A percentile compares a stretch with the other conserved stretches of the same genome.
Conservation (phyloP, 2,797 vertebrate genomes). For the Sciurus vulgaris region DNA sequence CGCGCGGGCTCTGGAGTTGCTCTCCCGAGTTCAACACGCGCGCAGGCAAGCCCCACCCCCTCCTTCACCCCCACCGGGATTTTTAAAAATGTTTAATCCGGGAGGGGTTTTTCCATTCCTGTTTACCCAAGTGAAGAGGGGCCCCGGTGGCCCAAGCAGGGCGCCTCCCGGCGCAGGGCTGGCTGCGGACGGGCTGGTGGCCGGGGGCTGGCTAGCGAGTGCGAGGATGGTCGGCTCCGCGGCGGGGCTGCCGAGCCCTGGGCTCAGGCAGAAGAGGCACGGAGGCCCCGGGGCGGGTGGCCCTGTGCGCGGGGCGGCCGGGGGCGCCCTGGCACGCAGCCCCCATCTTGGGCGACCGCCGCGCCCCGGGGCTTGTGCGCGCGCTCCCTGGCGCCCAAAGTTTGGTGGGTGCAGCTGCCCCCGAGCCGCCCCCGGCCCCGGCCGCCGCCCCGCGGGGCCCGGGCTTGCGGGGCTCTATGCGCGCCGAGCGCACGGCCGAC, state of each 20-base stretch:
- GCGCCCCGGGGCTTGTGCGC: conserved; percentile 20
- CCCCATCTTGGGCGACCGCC: conserved; percentile 72
- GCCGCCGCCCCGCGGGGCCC: neutral
- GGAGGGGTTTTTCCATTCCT: neutral
- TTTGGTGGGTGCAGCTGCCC: conserved; percentile 66
- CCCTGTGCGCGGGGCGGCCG: conserved; percentile 27
- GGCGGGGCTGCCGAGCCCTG: conserved; percentile 40
- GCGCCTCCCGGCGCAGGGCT: neutral
- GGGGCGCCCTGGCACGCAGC: conserved; percentile 24
- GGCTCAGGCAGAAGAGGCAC: conserved; percentile 33
- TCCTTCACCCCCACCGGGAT: neutral
- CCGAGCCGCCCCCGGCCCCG: neutral
- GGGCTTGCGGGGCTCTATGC: neutral
- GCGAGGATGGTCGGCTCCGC: neutral
- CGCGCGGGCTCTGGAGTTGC: conserved; percentile 34
- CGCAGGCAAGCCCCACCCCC: conserved; percentile 53
- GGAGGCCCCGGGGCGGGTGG: conserved; percentile 19
- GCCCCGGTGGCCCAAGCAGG: neutral
- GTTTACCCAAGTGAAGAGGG: neutral
- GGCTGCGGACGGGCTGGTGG: neutral
- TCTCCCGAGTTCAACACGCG: conserved; percentile 1
- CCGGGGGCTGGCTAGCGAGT: conserved; percentile 4
- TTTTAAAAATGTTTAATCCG: neutral
- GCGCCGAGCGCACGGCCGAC: conserved; percentile 36
- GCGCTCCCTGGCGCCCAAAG: conserved; percentile 66